Evolutionary conservation across 2,113 vertebrate genomes (phyloP).

Genomic region (Meriones unguiculatus): DNA sequence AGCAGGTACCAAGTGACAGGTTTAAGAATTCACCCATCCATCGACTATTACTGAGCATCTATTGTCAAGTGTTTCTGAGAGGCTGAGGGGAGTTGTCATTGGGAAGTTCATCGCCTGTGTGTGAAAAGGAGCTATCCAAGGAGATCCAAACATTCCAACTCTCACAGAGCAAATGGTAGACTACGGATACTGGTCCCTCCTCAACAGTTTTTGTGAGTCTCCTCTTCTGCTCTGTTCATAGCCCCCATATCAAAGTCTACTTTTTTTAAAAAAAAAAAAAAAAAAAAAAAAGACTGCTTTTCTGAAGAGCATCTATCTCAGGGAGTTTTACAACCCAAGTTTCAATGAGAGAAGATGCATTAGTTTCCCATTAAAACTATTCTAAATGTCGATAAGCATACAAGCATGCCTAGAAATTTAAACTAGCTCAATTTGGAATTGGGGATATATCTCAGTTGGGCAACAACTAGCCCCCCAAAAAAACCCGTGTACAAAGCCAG

Average conservation of each 20-base stretch:
- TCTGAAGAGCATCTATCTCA: background rate
- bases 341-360: slow-evolving; percentile 36
- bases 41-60: background rate
- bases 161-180: background rate
- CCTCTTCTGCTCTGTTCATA: background rate
- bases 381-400: background rate
- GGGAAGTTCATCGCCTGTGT: background rate
- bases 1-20: background rate
- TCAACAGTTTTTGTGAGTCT: background rate
- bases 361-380: slow-evolving; percentile 10
- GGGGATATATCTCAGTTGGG: background rate
- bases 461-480: background rate
- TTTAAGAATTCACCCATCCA: background rate
- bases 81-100: background rate
- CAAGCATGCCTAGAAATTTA: slow-evolving; percentile 13
- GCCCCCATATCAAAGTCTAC: background rate
- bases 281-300: background rate
- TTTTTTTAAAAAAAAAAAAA: too few relatives aligned
- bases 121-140: background rate
- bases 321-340: background rate
- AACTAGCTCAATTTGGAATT: background rate
- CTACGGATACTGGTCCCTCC: background rate
- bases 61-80: background rate
- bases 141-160: background rate
- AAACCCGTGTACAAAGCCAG: background rate